Conservation (phyloP, 2,888 invertebrate genomes). For the Gnatocerus cornutus region DNA sequence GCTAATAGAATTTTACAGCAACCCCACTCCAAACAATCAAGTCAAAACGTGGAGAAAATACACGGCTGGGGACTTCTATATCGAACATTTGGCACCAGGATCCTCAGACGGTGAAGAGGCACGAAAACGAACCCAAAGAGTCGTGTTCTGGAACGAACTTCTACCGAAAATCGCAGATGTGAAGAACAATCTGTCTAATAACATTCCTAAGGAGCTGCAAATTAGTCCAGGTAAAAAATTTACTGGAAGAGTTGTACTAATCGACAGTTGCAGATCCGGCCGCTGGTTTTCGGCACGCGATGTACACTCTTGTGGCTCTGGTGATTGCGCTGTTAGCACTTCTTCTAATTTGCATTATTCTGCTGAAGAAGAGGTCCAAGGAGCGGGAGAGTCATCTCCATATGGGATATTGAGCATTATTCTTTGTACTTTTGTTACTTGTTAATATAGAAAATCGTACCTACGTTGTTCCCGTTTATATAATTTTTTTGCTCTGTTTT, state of each 20-base stretch:
- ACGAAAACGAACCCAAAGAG: slow-evolving; percentile 53
- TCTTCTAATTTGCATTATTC: slow-evolving; percentile 72
- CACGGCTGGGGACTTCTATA: slow-evolving; percentile 71
- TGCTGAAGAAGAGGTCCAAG: slow-evolving; percentile 71
- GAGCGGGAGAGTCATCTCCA: slow-evolving; percentile 66
- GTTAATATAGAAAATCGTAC: too few species aligned
- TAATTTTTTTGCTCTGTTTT: too few species aligned
- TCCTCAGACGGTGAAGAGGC: slow-evolving; percentile 52
- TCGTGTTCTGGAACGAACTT: slow-evolving; percentile 71
- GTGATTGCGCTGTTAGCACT: slow-evolving; percentile 72
- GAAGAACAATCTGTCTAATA: slow-evolving; percentile 54
- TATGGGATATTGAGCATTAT: slow-evolving; percentile 53
- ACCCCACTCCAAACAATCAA: slow-evolving; percentile 74
- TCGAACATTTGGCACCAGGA: slow-evolving; percentile 70
- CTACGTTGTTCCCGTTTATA: too few species aligned
- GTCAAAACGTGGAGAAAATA: slow-evolving; percentile 78
- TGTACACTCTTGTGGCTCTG: slow-evolving; percentile 76
- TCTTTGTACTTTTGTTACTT: background rate
- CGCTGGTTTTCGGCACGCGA: slow-evolving; percentile 75
- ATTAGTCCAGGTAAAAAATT: slow-evolving; percentile 63
- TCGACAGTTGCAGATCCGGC: slow-evolving; percentile 67
- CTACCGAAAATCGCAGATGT: slow-evolving; percentile 66
- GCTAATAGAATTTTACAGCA: slow-evolving; percentile 66
- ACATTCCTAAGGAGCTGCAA: slow-evolving; percentile 62
- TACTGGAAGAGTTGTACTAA: background rate